A percentile compares a stretch with the other conserved stretches of the same genome.
Conservation (phyloP, 2,113 vertebrate genomes). For the Arvicanthis niloticus region DNA sequence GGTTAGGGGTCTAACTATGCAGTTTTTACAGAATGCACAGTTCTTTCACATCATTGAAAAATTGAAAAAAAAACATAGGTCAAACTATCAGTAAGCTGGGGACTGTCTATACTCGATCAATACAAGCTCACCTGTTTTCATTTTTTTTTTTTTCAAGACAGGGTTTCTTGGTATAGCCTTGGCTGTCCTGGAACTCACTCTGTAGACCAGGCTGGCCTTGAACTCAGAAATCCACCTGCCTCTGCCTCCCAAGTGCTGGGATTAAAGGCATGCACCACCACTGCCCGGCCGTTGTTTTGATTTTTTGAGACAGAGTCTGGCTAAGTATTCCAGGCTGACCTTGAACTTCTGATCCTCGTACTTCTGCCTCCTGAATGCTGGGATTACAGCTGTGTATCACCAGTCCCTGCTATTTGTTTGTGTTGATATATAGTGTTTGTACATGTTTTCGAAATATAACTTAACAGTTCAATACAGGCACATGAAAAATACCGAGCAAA, state of each 20-base stretch:
- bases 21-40: neutral
- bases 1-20: neutral
- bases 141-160: too few species aligned
- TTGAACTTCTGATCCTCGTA: neutral
- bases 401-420: neutral
- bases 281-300: too few species aligned
- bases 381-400: neutral
- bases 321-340: neutral
- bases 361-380: neutral
- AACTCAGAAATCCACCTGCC: too few species aligned
- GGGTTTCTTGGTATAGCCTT: too few species aligned
- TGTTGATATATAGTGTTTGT: neutral
- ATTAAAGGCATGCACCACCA: too few species aligned
- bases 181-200: too few species aligned
- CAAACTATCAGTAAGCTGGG: neutral
- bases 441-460: neutral
- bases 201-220: too few species aligned
- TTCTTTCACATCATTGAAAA: neutral
- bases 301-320: neutral
- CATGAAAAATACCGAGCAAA: neutral
- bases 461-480: neutral
- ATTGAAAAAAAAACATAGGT: neutral
- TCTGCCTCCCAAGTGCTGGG: too few species aligned
- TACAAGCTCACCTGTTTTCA: neutral
- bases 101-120: neutral